Base-by-base conservation (phyloP, 2,113 vertebrate genomes). In the Suncus etruscus region DNA sequence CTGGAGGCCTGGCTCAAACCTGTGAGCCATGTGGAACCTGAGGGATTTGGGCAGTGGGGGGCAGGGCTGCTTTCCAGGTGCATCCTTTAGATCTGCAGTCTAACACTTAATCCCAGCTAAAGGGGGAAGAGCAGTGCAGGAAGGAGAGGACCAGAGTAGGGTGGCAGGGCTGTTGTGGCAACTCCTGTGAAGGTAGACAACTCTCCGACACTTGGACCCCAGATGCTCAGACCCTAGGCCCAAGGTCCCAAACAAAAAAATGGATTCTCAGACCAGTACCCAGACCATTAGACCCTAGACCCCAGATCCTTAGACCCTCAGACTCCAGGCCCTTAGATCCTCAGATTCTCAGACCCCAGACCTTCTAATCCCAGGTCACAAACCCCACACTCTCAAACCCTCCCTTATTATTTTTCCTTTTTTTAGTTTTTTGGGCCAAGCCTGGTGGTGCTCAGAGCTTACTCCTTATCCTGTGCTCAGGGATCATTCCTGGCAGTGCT, bases 1-100 rank as follows among this genome's bases (percentile, higher is more conserved):
- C 58, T 51, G 69, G 29, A 70, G 29, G 77, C 61, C 76, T 74
- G 68, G 51, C 47, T 78, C 58, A 78, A 89, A 83, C 75, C 94
- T 3, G 0, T 8, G 51, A 92, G 45, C 85, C 82, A 66, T 58
- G 66, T 88, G 90, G 83, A 25, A 27, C 75, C 75, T 20, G 72
- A 18, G 9, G 0, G 48, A 78, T 58, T 1, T 50, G 12, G 61
- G 51, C 32, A 1, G 22, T 24, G 32, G 39, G 61, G 12, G 51
- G 20, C 22, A 72, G 29, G 47, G 39, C 9, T 32, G 18, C 50
- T 68, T 61, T 20, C 78, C 82, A 75, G 65, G 51, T 22, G 48
- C 63, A 76, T 63, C 39, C 18, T 54, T 29, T 31, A 4, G 48
- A 25, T 11, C 7, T 87, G 82, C 77, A 48, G 78, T 27, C 15